A percentile compares a stretch with the other conserved stretches of the same genome.
Conservation (phyloP, 2,888 invertebrate genomes). For the Timandra comae region DNA sequence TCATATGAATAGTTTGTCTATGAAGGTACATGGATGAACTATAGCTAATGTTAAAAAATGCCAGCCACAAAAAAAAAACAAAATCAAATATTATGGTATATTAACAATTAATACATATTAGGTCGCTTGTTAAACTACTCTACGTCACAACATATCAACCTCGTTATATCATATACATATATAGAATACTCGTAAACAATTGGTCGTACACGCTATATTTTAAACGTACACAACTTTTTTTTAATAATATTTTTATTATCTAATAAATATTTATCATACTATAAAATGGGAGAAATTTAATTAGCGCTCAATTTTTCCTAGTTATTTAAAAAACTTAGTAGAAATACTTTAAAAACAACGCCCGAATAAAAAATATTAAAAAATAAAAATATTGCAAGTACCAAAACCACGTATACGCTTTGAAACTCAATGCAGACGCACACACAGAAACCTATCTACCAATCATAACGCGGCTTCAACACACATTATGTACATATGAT, state of each 20-base stretch:
- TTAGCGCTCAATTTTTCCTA: no score
- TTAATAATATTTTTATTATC: conserved; percentile 28
- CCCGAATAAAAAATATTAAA: no score
- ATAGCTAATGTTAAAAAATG: background rate
- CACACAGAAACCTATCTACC: background rate
- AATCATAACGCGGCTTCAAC: no score
- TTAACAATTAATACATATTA: no score
- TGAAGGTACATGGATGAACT: background rate
- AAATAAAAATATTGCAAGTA: background rate
- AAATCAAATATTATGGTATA: conserved; percentile 34
- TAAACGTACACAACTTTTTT: conserved; percentile 57
- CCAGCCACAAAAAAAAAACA: conserved; percentile 34
- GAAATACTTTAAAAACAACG: no score
- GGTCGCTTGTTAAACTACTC: conserved; percentile 46
- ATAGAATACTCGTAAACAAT: conserved; percentile 32
- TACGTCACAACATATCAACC: conserved; percentile 36
- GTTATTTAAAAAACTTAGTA: no score
- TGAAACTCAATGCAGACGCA: background rate
- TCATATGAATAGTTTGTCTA: conserved; percentile 4
- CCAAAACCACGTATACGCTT: background rate
- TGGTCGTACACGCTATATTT: conserved; percentile 57
- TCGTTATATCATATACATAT: no score
- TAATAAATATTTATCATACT: conserved; percentile 45
- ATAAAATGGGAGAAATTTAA: conserved; percentile 10
- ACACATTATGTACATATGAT: no score